Conservation (phyloP, 2,113 vertebrate species). For the Bos taurus region ARS-UCD2.0 NC_037352.1:40600001-40600500, state of each 20-base stretch:
- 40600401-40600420: background rate
- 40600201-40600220: background rate
- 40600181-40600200: background rate
- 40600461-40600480: background rate
- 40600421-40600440: background rate
- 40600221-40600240: background rate
- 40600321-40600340: background rate
- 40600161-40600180: background rate
- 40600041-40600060: accelerated
- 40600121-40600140: background rate
- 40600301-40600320: background rate
- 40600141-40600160: background rate
- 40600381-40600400: background rate
- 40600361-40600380: accelerated
- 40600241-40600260: background rate
- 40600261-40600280: background rate
- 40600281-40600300: background rate
- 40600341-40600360: background rate
- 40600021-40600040: background rate
- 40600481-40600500: background rate
- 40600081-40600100: background rate
- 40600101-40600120: background rate
- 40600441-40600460: background rate
- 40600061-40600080: background rate
- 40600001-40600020: background rate